Evolutionary conservation across 2,797 vertebrate genomes (phyloP).

Genomic region (Sphenodon punctatus): DNA sequence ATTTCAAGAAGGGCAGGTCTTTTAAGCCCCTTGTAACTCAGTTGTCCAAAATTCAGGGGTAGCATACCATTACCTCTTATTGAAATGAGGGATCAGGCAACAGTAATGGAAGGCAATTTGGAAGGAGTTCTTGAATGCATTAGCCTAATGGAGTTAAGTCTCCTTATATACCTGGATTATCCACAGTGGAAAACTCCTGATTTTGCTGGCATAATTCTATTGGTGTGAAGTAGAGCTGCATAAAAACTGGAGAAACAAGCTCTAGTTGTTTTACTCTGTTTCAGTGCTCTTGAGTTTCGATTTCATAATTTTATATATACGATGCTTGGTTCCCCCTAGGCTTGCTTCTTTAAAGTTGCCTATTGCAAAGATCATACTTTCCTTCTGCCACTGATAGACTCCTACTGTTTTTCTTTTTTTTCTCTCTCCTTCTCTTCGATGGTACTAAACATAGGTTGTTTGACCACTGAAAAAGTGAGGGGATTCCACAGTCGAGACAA

Average conservation of each 20-base stretch:
- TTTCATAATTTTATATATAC: not conserved
- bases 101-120: not conserved
- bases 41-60: not conserved
- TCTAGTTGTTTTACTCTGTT: no score
- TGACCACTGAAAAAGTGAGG: rapidly evolving
- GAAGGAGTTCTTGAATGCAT: no score
- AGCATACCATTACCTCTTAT: not conserved
- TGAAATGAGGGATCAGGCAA: not conserved
- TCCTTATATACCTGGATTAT: no score
- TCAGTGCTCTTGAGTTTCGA: no score
- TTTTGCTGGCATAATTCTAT: no score
- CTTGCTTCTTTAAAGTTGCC: not conserved
- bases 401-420: not conserved
- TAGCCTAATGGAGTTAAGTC: no score
- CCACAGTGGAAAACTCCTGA: no score
- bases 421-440: no score
- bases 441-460: not conserved
- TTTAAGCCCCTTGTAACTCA: not conserved
- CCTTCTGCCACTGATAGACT: not conserved
- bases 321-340: not conserved
- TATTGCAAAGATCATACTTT: no score
- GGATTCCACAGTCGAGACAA: not conserved
- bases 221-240: no score
- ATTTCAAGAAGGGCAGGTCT: not conserved
- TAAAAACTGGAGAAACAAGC: no score